These are phyloP conservation scores for Dermatemys mawii DNA, from an alignment of 2,113 vertebrate genomes.

Conservation along the genomic window DNA sequence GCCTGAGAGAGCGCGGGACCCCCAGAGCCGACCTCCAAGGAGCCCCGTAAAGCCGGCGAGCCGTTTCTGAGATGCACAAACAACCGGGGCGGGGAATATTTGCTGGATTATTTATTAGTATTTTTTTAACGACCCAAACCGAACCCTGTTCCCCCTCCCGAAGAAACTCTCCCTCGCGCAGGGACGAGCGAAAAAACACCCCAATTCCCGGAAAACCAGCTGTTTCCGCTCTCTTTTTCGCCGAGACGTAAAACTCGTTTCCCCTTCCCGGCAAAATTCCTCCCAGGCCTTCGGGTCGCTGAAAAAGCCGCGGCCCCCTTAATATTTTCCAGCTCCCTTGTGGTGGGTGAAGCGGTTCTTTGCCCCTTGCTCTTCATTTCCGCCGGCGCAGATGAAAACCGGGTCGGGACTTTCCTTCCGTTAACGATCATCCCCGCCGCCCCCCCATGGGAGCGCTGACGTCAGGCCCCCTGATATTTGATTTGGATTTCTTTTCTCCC, in stretches of 20 bases:
- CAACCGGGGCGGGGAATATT: no score
- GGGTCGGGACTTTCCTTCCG: not conserved
- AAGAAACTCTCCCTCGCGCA: not conserved
- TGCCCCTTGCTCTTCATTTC: not conserved
- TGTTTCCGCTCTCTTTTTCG: not conserved
- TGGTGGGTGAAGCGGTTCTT: not conserved
- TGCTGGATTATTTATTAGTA: not conserved
- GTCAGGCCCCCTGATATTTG: no score
- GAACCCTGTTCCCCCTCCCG: no score
- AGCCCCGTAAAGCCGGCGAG: no score
- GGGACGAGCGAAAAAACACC: not conserved
- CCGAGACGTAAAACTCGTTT: not conserved
- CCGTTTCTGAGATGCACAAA: no score
- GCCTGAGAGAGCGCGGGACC: no score
- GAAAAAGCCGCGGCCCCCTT: not conserved
- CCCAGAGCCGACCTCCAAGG: no score
- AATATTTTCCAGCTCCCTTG: not conserved
- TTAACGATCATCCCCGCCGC: no score
- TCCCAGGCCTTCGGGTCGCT: not conserved
- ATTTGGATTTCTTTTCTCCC: no score
- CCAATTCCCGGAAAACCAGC: not conserved
- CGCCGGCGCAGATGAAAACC: no score
- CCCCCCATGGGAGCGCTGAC: no score
- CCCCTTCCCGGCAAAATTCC: not conserved
- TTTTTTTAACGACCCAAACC: not conserved